phyloP scores from a whole-genome alignment of 1,140 invertebrate species.

The Ladona fulva region DNA sequence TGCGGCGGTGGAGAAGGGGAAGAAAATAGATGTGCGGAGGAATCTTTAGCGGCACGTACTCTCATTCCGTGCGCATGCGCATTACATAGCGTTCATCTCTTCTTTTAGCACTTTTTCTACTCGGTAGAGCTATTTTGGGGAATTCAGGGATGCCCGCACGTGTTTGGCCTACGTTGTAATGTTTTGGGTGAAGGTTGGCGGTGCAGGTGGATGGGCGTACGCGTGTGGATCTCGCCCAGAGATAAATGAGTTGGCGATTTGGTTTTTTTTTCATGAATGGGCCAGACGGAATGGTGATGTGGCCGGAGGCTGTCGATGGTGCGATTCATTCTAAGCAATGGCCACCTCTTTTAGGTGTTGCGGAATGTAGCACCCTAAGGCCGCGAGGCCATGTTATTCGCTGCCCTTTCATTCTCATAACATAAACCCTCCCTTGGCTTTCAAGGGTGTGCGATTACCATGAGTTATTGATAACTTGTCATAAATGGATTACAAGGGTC shows the following conservation, averaged over 20 bases:
- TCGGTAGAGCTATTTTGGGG: not conserved
- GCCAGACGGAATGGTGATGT: not conserved
- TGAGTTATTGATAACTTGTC: too few relatives aligned
- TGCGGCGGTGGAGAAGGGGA: not conserved
- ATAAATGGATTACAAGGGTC: too few relatives aligned
- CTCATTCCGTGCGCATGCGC: not conserved
- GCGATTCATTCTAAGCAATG: not conserved
- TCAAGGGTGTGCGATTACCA: too few relatives aligned
- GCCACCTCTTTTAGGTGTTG: not conserved
- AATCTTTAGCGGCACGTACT: not conserved
- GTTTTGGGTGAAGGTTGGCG: not conserved
- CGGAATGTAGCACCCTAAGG: too few relatives aligned
- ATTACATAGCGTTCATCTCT: not conserved
- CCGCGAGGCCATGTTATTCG: too few relatives aligned
- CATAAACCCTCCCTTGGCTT: too few relatives aligned
- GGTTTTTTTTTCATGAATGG: not conserved
- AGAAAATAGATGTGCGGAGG: not conserved
- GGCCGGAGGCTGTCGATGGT: not conserved
- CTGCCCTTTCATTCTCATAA: too few relatives aligned
- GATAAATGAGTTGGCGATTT: not conserved
- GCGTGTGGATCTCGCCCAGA: not conserved
- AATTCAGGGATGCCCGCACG: not conserved
- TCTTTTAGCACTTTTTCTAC: not conserved
- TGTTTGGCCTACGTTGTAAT: not conserved
- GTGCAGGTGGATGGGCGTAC: not conserved